Conservation (phyloP, 1,140 invertebrate species). For the Drepana arcuata region DNA sequence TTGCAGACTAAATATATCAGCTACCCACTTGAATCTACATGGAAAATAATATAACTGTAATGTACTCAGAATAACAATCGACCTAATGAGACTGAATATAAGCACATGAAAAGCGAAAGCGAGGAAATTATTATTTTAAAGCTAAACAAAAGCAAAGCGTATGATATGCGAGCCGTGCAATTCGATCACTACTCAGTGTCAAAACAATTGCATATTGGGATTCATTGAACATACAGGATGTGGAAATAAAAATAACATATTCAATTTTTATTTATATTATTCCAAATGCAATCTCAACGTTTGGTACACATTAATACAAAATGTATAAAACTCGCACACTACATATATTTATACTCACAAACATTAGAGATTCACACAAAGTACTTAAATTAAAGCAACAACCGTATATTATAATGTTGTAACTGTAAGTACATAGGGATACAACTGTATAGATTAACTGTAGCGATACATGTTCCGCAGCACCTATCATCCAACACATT, state of each 20-base stretch:
- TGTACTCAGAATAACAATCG: too few species aligned
- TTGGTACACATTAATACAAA: conserved; percentile 65
- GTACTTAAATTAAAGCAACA: conserved; percentile 32
- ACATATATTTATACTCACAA: conserved; percentile 38
- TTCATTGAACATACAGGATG: neutral
- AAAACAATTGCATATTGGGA: too few species aligned
- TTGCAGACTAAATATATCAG: conserved; percentile 36
- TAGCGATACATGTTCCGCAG: conserved; percentile 15
- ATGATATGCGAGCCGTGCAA: conserved; percentile 5
- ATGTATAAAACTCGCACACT: conserved; percentile 63
- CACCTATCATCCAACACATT: conserved; percentile 4
- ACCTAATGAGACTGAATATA: conserved; percentile 40
- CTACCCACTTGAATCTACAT: conserved; percentile 54
- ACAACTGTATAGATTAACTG: conserved; percentile 6
- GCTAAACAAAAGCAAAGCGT: conserved; percentile 8
- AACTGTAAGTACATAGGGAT: conserved; percentile 16
- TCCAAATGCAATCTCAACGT: conserved; percentile 67
- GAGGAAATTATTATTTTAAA: conserved; percentile 2
- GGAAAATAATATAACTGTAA: conserved; percentile 14
- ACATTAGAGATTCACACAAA: conserved; percentile 44
- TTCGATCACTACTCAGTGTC: too few species aligned
- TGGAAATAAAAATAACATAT: conserved; percentile 43
- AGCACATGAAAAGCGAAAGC: conserved; percentile 5
- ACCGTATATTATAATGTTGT: conserved; percentile 16
- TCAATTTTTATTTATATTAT: conserved; percentile 55